Base-by-base conservation (phyloP, 2,113 vertebrate species). In the Gallinago undulata region DNA sequence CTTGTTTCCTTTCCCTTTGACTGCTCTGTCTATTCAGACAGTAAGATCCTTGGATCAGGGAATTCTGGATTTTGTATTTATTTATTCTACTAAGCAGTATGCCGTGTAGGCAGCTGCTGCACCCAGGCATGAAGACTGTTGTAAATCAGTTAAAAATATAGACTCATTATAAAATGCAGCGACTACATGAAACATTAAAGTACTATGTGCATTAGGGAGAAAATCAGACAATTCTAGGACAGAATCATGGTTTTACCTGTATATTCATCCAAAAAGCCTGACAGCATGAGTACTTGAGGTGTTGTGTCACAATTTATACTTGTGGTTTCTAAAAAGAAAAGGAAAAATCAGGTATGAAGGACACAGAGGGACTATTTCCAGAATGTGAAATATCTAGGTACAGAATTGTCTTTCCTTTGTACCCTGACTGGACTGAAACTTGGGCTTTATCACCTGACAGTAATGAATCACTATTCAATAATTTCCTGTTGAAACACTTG, bases 161-260 rank as follows among this genome's bases (percentile, higher is more conserved):
- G 31, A 79, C 31, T 75, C 4, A 16, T 30, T 51, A n/a, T 39
- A 56, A 94, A 86, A 70, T 18, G 41, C 28, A 67, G 5, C 0
- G 6, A 22, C 31, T 51, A 24, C 0, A 0, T 6, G 30, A 94
- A 45, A 23, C 19, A 75, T 39, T 62, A 15, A 91, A 84, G 48
- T 22, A 64, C 13, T 35, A 24, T 2, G 1, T 2, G 1, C 21
- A 45, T 56, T 73, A 82, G n/a, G 66, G 50, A 84, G 31, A 8
- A 66, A 28, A 85, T 30, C 22, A 56, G 37, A 69, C 13, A 85
- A 4, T 37, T 94, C 23, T 63, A 63, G n/a, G 28, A 41, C 16
- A 68, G 47, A 76, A 47, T 43, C 2, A 31, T 41, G 35, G 77
- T 76, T 83, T 96, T 97, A 97, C 96, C 96, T 94, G 76, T 17